Percentiles rank a stretch among this genome's conserved stretches.
These are phyloP conservation scores for Tilapia sparmanii DNA, from an alignment of 2,113 vertebrate genomes.

Conservation along the genomic window DNA sequence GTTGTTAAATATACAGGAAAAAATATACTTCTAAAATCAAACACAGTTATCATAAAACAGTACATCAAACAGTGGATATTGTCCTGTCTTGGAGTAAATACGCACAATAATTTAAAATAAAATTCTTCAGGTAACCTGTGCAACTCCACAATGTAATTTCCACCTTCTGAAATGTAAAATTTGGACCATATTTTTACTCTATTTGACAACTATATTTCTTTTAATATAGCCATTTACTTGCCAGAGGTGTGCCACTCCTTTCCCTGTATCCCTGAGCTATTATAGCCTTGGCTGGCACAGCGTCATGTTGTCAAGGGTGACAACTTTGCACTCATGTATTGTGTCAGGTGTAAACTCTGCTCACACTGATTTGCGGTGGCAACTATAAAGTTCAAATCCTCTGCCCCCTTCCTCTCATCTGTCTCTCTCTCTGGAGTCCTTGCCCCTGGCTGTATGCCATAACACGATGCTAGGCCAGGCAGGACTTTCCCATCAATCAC, in stretches of 20 bases:
- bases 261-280: slow-evolving; percentile 10
- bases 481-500: slow-evolving; percentile 53
- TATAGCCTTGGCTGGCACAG: neutral
- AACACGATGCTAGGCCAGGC: slow-evolving; percentile 25
- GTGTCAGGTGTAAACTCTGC: slow-evolving; percentile 15
- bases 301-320: slow-evolving; percentile 26
- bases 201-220: neutral
- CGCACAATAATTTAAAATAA: neutral
- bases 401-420: neutral
- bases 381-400: slow-evolving; percentile 35
- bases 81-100: neutral
- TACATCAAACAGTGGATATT: neutral
- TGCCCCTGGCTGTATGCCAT: slow-evolving; percentile 35
- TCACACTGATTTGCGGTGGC: slow-evolving; percentile 36
- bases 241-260: neutral
- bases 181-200: neutral
- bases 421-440: slow-evolving; percentile 9
- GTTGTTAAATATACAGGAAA: neutral
- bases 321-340: slow-evolving; percentile 9
- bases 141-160: neutral
- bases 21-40: neutral
- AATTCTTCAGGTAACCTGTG: neutral
- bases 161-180: neutral
- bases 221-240: neutral
- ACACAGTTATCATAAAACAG: neutral